Base-by-base conservation (phyloP, 2,888 invertebrate genomes). In the Marronus borbonicus region DNA sequence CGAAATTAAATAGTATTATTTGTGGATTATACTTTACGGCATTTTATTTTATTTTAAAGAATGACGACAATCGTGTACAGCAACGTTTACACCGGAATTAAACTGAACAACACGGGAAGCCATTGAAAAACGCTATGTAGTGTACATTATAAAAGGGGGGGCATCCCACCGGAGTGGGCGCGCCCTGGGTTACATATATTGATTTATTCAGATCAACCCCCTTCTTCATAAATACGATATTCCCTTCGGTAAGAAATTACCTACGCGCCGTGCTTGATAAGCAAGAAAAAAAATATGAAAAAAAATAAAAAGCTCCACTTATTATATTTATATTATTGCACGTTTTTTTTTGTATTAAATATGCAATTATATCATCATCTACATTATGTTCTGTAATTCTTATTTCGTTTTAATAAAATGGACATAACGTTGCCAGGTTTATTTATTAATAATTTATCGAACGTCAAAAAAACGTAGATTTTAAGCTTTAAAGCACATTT, bases 121-220 rank as follows among this genome's bases (percentile, higher is more conserved):
- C 44, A 69, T 31, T 70, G 64, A 64, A 77, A 77, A 77, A 64
- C 60, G 50, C 60, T 44, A 20, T 58, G 20, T 8, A 20, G 49
- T 70, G 60, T 55, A 50, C 50, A 31, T 70, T 44, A 64, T 70
- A 72, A 77, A 77, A 70, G 69, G 75, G 78, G 77, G 78, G 78
- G 76, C 78, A 66, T 74, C 60, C 44, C 50, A 68, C 72, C 69
- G 58, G 20, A 68, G 74, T 78, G 78, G 78, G 78, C 78, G 78
- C 78, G 78, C 78, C 78, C 78, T 75, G 68, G 62, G 78, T 70
- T 77, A 62, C 62, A 74, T 62, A 72, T 77, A 77, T 77, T 77
- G 77, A 77, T 77, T 77, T 70, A 64, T 77, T 70, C 70, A 64
- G 77, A 64, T 70, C 77, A 77, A 77, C 77, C 77, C 77, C 77